These are phyloP conservation scores for Leucopsar rothschildi DNA, from an alignment of 2,113 vertebrate genomes.

Conservation along the genomic window DNA sequence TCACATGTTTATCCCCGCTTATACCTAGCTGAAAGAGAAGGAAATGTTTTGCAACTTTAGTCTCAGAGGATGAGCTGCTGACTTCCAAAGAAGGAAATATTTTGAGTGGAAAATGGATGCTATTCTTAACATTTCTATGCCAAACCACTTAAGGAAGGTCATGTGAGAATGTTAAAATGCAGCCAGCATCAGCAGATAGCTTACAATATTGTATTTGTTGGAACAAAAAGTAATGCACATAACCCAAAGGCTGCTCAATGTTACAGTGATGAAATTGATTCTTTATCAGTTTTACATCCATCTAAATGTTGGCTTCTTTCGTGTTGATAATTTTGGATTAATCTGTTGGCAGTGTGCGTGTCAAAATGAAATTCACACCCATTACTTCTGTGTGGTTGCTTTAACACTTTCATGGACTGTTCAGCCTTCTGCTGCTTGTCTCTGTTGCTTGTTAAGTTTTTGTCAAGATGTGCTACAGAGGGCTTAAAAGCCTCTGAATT, in stretches of 20 bases:
- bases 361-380: background rate
- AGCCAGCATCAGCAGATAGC: background rate
- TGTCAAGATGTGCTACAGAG: background rate
- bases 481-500: background rate
- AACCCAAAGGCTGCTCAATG: background rate
- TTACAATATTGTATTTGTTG: background rate
- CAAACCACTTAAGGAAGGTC: background rate
- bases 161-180: background rate
- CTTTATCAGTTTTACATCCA: background rate
- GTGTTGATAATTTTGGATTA: background rate
- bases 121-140: background rate
- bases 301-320: background rate
- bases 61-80: background rate
- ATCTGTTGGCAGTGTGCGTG: background rate
- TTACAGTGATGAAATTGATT: background rate
- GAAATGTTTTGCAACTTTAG: background rate
- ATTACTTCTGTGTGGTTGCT: background rate
- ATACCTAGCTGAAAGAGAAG: background rate
- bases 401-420: background rate
- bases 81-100: background rate
- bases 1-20: background rate
- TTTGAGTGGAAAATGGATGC: background rate
- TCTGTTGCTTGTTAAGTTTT: background rate
- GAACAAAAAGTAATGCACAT: background rate
- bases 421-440: background rate